phyloP scores from a whole-genome alignment of 2,113 vertebrate species.

The Lophochroa leadbeateri region DNA sequence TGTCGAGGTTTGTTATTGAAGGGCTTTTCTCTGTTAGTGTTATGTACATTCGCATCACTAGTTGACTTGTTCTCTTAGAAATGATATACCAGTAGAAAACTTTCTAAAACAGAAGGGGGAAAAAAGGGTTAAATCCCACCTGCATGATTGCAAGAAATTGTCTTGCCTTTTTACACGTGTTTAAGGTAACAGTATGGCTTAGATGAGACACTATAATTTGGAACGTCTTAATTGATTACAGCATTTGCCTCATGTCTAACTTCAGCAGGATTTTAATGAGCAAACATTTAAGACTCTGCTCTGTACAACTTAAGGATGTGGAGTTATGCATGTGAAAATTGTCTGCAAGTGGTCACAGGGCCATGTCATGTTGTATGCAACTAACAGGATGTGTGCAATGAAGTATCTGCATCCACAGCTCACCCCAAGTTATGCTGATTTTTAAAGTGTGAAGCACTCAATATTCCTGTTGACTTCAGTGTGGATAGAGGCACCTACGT shows the following conservation, averaged over 20 bases:
- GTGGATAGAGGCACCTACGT: background rate
- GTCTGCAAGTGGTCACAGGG: background rate
- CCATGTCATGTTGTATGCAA: accelerated
- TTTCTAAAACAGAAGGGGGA: background rate
- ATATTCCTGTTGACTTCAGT: background rate
- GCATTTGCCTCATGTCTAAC: background rate
- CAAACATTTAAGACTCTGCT: background rate
- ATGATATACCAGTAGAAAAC: background rate
- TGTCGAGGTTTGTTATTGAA: background rate
- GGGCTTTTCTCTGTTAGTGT: background rate
- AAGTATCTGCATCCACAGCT: background rate
- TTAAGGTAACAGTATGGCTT: background rate
- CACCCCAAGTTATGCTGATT: too few species aligned
- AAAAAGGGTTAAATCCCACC: background rate
- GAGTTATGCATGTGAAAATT: background rate
- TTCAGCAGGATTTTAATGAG: background rate
- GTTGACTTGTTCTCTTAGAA: background rate
- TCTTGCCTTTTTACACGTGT: background rate
- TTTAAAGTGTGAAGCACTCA: background rate
- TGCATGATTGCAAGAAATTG: background rate
- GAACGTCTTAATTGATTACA: background rate
- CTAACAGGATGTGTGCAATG: background rate
- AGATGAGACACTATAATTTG: background rate
- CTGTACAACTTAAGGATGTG: too few species aligned
- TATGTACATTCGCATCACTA: background rate